These are phyloP conservation scores for Hetaerina titia DNA, from an alignment of 2,888 invertebrate genomes.

Conservation along the genomic window DNA sequence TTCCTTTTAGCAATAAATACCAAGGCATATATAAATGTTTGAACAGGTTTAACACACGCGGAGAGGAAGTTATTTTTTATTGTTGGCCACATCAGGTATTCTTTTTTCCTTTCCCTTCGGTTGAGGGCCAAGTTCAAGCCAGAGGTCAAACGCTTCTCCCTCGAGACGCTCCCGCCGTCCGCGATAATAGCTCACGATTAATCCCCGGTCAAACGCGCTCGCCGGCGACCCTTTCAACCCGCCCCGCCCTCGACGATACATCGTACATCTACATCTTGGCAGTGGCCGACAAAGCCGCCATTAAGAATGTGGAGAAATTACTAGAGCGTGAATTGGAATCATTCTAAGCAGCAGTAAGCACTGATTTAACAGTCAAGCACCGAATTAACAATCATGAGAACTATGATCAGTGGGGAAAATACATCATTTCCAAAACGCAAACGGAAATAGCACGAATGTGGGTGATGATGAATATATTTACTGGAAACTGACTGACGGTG, in stretches of 20 bases:
- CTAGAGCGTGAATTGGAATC: no score
- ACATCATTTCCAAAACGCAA: no score
- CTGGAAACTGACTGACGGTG: no score
- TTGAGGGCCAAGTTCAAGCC: neutral
- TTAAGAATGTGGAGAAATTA: no score
- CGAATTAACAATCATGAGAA: no score
- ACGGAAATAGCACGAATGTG: no score
- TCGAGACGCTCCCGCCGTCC: slow-evolving; percentile 14
- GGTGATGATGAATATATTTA: no score
- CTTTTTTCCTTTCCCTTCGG: neutral
- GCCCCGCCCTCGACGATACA: neutral
- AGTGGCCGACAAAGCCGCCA: no score
- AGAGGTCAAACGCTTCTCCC: neutral
- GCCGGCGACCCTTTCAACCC: neutral
- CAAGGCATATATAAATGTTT: neutral
- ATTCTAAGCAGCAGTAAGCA: no score
- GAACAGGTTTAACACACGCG: neutral
- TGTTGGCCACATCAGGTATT: neutral
- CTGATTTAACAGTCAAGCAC: no score
- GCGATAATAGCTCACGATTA: neutral
- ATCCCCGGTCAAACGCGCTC: neutral
- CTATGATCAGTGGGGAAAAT: no score
- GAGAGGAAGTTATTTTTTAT: neutral
- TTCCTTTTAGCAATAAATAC: neutral
- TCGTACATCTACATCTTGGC: neutral